Conservation (phyloP, 2,888 invertebrate genomes). For the Acleris cristana region DNA sequence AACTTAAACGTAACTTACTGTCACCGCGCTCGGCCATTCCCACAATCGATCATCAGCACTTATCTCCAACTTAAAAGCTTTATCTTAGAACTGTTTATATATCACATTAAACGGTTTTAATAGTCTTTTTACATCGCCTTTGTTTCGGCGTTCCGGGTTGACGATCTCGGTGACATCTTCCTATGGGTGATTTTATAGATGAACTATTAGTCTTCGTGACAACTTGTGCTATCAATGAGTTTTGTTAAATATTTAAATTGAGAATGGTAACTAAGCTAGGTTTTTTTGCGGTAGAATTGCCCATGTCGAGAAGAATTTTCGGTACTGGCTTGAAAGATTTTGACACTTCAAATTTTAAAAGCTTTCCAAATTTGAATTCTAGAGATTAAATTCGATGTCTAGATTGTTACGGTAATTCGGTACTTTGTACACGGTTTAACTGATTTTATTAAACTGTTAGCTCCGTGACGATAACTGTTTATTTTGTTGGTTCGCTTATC, state of each 20-base stretch:
- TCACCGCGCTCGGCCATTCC: constrained; percentile 71
- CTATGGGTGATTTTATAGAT: constrained; percentile 1
- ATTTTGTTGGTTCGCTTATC: constrained; percentile 18
- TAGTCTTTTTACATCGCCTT: constrained; percentile 42
- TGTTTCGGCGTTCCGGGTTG: constrained; percentile 39
- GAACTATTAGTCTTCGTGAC: neutral
- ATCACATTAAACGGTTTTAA: constrained; percentile 58
- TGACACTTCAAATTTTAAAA: neutral
- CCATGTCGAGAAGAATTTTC: neutral
- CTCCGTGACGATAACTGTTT: constrained; percentile 21
- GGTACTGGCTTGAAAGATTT: neutral
- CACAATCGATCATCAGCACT: constrained; percentile 79
- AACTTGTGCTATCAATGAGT: neutral
- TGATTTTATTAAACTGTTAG: constrained; percentile 9
- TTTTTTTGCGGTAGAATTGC: neutral
- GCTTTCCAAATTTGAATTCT: neutral
- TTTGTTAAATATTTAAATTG: neutral
- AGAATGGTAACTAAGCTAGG: too few species aligned
- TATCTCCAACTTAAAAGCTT: constrained; percentile 77
- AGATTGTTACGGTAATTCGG: constrained; percentile 9
- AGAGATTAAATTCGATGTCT: neutral
- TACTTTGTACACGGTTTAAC: constrained; percentile 4
- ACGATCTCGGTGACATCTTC: constrained; percentile 29
- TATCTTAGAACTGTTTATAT: constrained; percentile 72
- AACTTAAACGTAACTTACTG: constrained; percentile 78